A percentile compares a stretch with the other conserved stretches of the same genome.
Evolutionary conservation across 2,113 vertebrate genomes (phyloP).

Genomic region (Sinocyclocheilus maitianheensis): DNA sequence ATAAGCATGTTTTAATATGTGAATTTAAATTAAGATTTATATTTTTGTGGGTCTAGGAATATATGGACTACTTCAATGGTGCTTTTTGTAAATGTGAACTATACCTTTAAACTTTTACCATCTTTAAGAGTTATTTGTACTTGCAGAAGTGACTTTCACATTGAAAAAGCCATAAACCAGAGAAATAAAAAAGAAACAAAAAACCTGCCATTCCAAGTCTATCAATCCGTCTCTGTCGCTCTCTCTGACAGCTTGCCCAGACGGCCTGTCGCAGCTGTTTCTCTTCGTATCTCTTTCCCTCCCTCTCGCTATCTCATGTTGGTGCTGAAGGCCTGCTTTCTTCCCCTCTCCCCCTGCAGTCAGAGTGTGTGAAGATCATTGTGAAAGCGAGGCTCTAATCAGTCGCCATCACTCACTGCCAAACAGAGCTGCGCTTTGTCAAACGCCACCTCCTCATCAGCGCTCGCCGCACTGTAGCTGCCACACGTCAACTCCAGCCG

Average conservation of each 20-base stretch:
- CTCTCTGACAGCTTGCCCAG: not conserved
- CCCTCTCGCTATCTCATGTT: slow-evolving; percentile 5
- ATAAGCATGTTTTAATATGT: not conserved
- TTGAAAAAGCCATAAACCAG: not conserved
- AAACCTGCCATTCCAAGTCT: not conserved
- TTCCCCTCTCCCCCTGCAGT: slow-evolving; percentile 30
- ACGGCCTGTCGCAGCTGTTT: not conserved
- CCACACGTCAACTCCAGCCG: slow-evolving; percentile 53
- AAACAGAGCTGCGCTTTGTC: slow-evolving; percentile 46
- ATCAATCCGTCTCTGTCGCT: slow-evolving; percentile 18
- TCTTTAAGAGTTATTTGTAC: not conserved
- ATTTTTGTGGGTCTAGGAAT: not conserved
- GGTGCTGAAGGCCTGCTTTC: slow-evolving; percentile 12
- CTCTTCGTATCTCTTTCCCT: slow-evolving; percentile 20
- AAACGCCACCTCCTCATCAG: slow-evolving; percentile 49
- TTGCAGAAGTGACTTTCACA: not conserved
- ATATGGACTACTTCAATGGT: not conserved
- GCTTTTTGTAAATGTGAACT: not conserved
- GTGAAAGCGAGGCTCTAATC: slow-evolving; percentile 50
- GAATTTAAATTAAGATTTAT: not conserved
- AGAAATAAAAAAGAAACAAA: not conserved
- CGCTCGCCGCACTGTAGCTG: slow-evolving; percentile 44
- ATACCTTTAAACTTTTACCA: not conserved
- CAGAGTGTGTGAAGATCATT: slow-evolving; percentile 54
- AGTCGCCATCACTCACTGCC: slow-evolving; percentile 51